These are phyloP conservation scores for Pipistrellus pipistrellus DNA, from an alignment of 2,797 vertebrate species.

Conservation along the genomic window DNA sequence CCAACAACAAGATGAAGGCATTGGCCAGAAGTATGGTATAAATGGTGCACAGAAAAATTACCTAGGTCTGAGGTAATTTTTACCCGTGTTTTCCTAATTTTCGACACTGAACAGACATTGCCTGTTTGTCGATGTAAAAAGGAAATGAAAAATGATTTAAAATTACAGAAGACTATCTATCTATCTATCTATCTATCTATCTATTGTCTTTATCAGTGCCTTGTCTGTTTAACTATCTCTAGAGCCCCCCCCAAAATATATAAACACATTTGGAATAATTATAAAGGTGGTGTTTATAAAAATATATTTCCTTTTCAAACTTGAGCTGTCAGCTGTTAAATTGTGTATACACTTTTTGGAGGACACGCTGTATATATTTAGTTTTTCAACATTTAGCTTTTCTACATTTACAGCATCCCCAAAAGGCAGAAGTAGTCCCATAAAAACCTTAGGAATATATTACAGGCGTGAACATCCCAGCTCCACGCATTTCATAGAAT, in stretches of 20 bases:
- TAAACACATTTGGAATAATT: neutral
- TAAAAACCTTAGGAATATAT: neutral
- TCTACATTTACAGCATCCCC: constrained; percentile 11
- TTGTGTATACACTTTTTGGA: no score
- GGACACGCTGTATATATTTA: neutral
- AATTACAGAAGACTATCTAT: neutral
- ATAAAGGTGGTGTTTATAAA: neutral
- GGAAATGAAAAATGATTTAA: neutral
- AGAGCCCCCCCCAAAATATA: neutral
- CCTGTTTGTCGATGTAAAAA: neutral
- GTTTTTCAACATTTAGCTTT: neutral
- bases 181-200: neutral
- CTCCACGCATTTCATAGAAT: neutral
- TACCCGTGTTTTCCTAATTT: constrained; percentile 17
- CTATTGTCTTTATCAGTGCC: neutral
- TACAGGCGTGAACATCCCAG: neutral
- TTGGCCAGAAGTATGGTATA: neutral
- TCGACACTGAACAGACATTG: neutral
- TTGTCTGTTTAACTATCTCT: neutral
- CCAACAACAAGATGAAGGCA: neutral
- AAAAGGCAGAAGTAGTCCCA: neutral
- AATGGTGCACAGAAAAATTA: neutral
- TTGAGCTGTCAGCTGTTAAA: neutral
- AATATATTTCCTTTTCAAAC: neutral
- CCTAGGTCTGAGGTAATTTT: neutral